Conservation (phyloP, 2,113 vertebrate genomes). For the Microtus oregoni region DNA sequence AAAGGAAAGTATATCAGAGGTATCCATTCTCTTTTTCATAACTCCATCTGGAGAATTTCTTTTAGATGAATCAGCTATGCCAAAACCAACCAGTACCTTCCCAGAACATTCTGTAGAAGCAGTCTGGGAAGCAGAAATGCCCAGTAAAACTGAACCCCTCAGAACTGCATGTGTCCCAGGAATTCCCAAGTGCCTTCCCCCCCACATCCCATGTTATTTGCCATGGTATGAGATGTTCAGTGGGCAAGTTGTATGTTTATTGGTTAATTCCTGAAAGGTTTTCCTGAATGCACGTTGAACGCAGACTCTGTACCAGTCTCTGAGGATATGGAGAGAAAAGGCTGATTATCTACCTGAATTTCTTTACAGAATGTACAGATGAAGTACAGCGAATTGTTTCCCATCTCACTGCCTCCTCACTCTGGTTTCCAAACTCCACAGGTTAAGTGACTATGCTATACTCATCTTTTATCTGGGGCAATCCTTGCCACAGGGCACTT, state of each 20-base stretch:
- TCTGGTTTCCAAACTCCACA: too few relatives aligned
- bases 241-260: not conserved
- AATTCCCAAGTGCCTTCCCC: not conserved
- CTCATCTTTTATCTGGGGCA: not conserved
- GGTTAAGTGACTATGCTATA: not conserved
- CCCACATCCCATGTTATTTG: not conserved
- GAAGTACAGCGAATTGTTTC: conserved; percentile 3
- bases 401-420: not conserved
- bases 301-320: not conserved
- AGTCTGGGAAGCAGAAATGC: not conserved
- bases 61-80: not conserved
- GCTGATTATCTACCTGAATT: not conserved
- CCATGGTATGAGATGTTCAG: not conserved
- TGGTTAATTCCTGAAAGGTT: conserved; percentile 3
- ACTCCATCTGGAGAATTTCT: not conserved
- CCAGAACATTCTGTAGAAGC: not conserved
- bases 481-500: not conserved
- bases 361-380: not conserved
- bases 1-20: not conserved
- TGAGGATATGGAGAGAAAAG: not conserved
- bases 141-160: not conserved
- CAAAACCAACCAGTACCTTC: not conserved
- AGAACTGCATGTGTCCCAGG: not conserved
- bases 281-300: not conserved
- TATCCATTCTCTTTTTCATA: not conserved